Conservation (phyloP, 2,888 invertebrate genomes). For the Schizaphis graminum region DNA sequence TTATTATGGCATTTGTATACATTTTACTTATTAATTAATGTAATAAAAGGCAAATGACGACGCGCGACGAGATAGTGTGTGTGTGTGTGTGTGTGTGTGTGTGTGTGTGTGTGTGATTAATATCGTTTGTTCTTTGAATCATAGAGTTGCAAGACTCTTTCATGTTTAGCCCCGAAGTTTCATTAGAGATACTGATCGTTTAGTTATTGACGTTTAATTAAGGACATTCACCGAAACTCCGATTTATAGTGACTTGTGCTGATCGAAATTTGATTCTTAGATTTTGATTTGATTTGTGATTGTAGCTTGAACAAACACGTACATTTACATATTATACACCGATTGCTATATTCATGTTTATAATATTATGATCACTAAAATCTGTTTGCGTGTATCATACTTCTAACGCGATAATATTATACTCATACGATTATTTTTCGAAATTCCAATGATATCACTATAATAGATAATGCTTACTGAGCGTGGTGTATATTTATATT, state of each 20-base stretch:
- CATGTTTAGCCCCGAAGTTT: background rate
- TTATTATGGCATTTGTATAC: background rate
- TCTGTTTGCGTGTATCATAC: background rate
- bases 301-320: background rate
- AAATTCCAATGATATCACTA: background rate
- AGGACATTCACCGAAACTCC: background rate
- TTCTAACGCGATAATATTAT: background rate
- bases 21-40: background rate
- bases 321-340: background rate
- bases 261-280: background rate
- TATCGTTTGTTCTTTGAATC: background rate
- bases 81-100: no score
- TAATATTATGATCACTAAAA: background rate
- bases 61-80: background rate
- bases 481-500: background rate
- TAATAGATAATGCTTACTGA: background rate
- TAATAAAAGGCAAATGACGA: background rate
- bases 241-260: background rate
- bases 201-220: constrained; percentile 39
- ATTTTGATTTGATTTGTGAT: background rate
- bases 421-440: background rate
- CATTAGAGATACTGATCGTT: background rate
- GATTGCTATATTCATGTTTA: background rate
- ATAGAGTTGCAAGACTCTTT: background rate
- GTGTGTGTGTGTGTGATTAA: background rate